Evolutionary conservation across 2,888 invertebrate genomes (phyloP), one percentile per base, ranked within the genome.

Genomic region (Ormyrus labotus): DNA sequence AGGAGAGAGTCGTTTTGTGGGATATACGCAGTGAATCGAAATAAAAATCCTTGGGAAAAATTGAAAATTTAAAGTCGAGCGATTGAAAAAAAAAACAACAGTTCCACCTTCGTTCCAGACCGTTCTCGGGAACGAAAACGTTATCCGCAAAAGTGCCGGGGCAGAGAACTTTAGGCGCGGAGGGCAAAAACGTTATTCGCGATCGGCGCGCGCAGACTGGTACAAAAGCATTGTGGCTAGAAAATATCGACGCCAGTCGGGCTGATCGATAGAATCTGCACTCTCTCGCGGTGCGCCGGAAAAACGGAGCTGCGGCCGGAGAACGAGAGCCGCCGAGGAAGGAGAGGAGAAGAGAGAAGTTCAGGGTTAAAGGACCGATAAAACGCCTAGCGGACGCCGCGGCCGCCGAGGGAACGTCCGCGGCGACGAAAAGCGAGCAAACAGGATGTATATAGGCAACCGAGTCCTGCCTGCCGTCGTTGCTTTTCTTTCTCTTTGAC

Each of bases 361-460:
- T 88, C 87, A 86, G 84, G 88, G 86, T 86, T 86, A 86, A 86
- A 85, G 84, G 85, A 84, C 83, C 84, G 84, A 85, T 83, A 85
- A 84, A 85, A 84, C 86, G 83, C 82, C 84, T 83, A 80, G 85
- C 82, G 83, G 83, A 84, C 84, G 51, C 8, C 45, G 68, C 47
- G 58, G 34, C 58, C 13, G 8, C 19, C 13, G 73, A 73, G 64
- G 19, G 11, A 72, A 63, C 45, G 63, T 61, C 63, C 60, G 50
- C 4, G 50, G 13, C 60, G 55, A 13, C 34, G 53, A 10, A 34
- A n/a, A 11, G 68, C 57, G 34, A 10, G 11, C 68, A 34, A 34
- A 34, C 34, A 34, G 34, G 34, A 34, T 34, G 34, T 34, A 34
- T 34, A 34, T 34, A 34, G 34, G 34, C 34, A 34, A 34, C 34